A percentile compares a stretch with the other conserved stretches of the same genome.
phyloP scores from a whole-genome alignment of 2,113 vertebrate species.

The Nesogale talazaci region DNA sequence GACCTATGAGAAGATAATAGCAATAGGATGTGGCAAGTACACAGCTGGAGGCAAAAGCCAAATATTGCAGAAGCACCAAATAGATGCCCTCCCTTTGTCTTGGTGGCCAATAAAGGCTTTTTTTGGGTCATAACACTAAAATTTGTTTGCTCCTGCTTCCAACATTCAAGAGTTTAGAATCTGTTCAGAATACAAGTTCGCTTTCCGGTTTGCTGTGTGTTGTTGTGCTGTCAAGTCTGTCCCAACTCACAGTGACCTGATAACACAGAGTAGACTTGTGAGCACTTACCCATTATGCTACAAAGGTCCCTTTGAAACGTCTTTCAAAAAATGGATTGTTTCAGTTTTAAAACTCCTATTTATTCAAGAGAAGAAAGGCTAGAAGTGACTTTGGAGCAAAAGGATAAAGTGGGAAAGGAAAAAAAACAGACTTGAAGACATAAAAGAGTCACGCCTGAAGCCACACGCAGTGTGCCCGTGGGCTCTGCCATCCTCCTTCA shows the following conservation, averaged over 20 bases:
- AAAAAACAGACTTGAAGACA: no score
- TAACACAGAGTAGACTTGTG: neutral
- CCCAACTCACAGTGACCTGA: neutral
- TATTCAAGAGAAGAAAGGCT: no score
- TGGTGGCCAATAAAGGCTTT: neutral
- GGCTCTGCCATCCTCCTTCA: no score
- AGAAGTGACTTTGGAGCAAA: no score
- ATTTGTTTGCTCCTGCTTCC: neutral
- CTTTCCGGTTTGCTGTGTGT: neutral
- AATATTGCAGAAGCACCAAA: neutral
- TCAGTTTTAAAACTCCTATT: slow-evolving; percentile 23
- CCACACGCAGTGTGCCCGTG: no score
- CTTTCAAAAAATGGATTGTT: neutral
- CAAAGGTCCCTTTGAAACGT: neutral
- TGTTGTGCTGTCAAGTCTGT: neutral
- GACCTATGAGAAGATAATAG: neutral
- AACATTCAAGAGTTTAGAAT: neutral
- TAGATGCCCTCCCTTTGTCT: neutral
- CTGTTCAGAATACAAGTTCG: neutral
- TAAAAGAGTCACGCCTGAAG: no score
- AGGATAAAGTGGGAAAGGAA: no score
- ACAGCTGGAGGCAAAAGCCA: neutral
- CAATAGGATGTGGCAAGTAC: neutral
- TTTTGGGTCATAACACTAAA: neutral
- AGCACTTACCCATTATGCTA: neutral